These are phyloP conservation scores for Sceloporus undulatus DNA, from an alignment of 2,113 vertebrate species.

Conservation along the genomic window DNA sequence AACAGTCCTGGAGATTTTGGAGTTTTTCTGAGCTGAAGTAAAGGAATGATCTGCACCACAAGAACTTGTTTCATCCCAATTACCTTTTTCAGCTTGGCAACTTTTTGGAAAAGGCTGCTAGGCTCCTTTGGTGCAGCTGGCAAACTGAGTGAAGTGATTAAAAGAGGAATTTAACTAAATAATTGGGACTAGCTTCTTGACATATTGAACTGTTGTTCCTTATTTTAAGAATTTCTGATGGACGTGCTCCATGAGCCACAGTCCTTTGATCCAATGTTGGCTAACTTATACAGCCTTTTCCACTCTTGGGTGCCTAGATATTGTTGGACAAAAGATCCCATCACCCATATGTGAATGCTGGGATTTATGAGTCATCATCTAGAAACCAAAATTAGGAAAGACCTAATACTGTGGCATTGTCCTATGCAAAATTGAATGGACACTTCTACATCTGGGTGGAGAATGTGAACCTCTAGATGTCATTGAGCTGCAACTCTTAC, in stretches of 20 bases:
- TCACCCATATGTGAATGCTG: too few relatives aligned
- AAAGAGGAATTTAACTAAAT: neutral
- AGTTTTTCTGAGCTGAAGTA: neutral
- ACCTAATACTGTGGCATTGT: too few relatives aligned
- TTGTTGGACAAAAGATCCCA: neutral
- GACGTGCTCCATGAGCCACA: neutral
- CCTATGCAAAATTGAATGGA: too few relatives aligned
- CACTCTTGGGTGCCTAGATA: neutral
- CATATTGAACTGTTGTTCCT: neutral
- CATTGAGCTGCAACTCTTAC: too few relatives aligned
- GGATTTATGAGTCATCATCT: too few relatives aligned
- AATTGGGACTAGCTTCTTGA: neutral
- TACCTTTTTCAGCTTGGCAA: neutral
- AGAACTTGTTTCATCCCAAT: neutral
- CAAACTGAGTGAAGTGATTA: neutral
- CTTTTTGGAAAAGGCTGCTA: neutral
- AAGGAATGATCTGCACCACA: neutral
- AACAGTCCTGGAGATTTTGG: neutral
- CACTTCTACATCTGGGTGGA: too few relatives aligned
- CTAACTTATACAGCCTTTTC: neutral
- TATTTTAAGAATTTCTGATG: neutral
- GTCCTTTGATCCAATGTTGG: neutral
- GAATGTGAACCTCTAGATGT: too few relatives aligned
- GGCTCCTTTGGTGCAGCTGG: constrained; percentile 8
- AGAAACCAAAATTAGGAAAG: too few relatives aligned